Conservation (phyloP, 2,888 invertebrate genomes). For the Tachina lurida region DNA sequence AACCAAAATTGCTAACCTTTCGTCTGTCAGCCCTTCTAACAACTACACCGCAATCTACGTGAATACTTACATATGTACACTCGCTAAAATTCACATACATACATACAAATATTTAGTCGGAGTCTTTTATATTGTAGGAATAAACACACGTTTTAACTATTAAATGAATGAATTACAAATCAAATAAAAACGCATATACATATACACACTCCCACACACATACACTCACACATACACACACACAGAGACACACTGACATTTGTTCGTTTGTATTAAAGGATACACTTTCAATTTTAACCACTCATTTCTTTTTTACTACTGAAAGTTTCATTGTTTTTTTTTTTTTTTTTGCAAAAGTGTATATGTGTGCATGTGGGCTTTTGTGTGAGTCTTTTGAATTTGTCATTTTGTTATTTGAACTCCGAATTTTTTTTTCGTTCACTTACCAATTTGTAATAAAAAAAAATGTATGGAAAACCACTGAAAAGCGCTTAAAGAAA, state of each 20-base stretch:
- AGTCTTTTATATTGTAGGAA: slow-evolving; percentile 4
- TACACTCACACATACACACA: neutral
- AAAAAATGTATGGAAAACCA: slow-evolving; percentile 52
- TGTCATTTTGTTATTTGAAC: slow-evolving; percentile 58
- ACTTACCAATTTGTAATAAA: slow-evolving; percentile 58
- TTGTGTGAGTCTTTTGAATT: slow-evolving; percentile 21
- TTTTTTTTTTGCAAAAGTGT: neutral
- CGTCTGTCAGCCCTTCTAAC: slow-evolving; percentile 35
- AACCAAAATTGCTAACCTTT: slow-evolving; percentile 75
- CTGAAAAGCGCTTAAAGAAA: slow-evolving; percentile 72
- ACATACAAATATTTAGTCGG: neutral
- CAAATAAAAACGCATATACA: neutral
- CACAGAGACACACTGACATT: neutral
- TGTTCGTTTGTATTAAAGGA: slow-evolving; percentile 10
- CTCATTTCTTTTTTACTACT: slow-evolving; percentile 27
- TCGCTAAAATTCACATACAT: neutral
- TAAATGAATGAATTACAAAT: slow-evolving; percentile 35
- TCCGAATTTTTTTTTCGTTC: slow-evolving; percentile 28
- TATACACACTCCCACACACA: neutral
- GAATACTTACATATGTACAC: neutral
- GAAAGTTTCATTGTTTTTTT: slow-evolving; percentile 60
- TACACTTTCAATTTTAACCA: slow-evolving; percentile 72
- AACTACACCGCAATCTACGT: slow-evolving; percentile 17
- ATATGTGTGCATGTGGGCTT: neutral
- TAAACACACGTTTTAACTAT: slow-evolving; percentile 52